A percentile compares a stretch with the other conserved stretches of the same genome.
phyloP scores from a whole-genome alignment of 2,113 vertebrate species.

The Syngnathus typhle region DNA sequence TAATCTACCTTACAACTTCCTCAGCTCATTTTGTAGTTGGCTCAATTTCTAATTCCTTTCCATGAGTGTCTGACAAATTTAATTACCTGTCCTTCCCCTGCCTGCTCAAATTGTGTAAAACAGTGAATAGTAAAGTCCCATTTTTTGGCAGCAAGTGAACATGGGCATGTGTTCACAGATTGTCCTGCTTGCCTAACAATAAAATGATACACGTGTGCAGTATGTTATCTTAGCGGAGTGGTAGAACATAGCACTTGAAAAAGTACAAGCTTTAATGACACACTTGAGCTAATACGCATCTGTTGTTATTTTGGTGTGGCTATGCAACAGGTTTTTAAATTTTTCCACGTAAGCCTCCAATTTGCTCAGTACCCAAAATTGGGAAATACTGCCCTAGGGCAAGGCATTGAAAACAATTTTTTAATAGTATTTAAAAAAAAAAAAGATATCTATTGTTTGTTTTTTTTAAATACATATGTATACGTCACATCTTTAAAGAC shows the following conservation, averaged over 20 bases:
- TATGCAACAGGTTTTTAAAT: no score
- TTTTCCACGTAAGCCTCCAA: no score
- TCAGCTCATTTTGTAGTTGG: not conserved
- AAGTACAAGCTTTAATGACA: no score
- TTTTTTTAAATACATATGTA: not conserved
- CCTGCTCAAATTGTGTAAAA: not conserved
- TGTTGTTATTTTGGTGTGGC: no score
- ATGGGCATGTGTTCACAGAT: not conserved
- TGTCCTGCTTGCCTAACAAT: not conserved
- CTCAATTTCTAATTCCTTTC: not conserved
- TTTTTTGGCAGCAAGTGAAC: not conserved
- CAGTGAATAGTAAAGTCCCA: not conserved
- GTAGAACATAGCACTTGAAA: not conserved
- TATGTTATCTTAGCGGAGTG: not conserved
- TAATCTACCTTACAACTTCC: not conserved
- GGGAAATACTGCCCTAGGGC: no score
- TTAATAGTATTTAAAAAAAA: no score
- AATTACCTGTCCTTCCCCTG: not conserved
- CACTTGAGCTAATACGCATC: no score
- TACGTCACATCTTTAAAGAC: not conserved
- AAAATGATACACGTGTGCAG: not conserved
- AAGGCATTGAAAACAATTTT: no score
- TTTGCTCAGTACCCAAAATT: no score
- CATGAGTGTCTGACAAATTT: not conserved
- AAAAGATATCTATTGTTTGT: no score